Evolutionary conservation across 2,888 invertebrate species (phyloP).

Genomic region (Leptopilina drosophilae): DNA sequence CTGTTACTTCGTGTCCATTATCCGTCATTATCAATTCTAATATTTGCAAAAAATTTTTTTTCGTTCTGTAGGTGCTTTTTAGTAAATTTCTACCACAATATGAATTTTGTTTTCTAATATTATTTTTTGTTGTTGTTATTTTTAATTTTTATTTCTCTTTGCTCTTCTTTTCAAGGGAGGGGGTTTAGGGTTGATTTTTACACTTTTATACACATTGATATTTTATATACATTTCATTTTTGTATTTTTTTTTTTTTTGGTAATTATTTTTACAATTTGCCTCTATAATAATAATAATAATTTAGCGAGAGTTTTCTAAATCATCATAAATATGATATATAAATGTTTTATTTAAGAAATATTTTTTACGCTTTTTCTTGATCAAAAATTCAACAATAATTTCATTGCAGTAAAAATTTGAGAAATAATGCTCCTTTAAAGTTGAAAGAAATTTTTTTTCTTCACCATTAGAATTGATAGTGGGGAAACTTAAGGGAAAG

Average conservation of each 20-base stretch:
- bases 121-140: too few species aligned
- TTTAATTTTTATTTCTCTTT: constrained; percentile 26
- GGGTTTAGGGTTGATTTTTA: constrained; percentile 33
- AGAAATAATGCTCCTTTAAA: background rate
- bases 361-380: background rate
- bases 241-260: constrained; percentile 13
- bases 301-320: constrained; percentile 18
- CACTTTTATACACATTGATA: constrained; percentile 46
- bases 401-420: background rate
- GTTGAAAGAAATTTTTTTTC: too few species aligned
- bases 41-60: background rate
- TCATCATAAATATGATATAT: background rate
- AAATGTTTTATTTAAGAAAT: constrained; percentile 8
- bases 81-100: background rate
- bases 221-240: constrained; percentile 34
- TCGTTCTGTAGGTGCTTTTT: background rate
- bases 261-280: constrained; percentile 23
- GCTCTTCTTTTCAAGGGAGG: constrained; percentile 10
- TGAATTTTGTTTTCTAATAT: background rate
- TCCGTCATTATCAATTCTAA: background rate
- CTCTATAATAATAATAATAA: constrained; percentile 1
- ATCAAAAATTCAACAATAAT: constrained; percentile 14
- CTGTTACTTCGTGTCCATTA: background rate
- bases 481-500: too few species aligned
- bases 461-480: too few species aligned